Base-by-base conservation (phyloP, 2,113 vertebrate genomes). In the Corvus hawaiiensis region DNA sequence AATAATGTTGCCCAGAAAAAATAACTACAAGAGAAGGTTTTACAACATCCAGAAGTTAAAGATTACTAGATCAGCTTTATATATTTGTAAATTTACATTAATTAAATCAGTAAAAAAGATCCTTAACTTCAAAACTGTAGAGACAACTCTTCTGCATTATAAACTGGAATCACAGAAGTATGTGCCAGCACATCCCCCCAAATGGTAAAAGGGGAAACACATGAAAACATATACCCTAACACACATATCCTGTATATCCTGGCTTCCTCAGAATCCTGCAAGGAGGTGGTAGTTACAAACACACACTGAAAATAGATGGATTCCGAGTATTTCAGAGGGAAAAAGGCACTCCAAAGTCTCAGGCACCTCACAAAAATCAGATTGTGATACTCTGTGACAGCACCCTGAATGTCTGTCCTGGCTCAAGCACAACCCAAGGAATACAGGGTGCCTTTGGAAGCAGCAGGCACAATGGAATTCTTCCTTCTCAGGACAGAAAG, bases 401-500 rank as follows among this genome's bases (percentile, higher is more conserved):
- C 62, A 49, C 11, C 44, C 18, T 26, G 20, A 43, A 5, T 30
- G n/a, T n/a, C 55, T 61, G 43, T 24, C 7, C 24, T 16, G 55
- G 43, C 44, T 75, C 24, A 35, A 52, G 27, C 5, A 61, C 28
- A 61, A 66, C 62, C 33, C 37, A 61, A 61, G 74, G 48, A 63
- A 24, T 16, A 46, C 16, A 30, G 46, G 33, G 16, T 3, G 13
- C 20, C 68, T 73, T 64, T 18, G 30, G 28, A 84, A 61, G 27
- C n/a, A 61, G 33, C 0, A 0, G 39, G 52, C 21, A 33, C 2
- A 1, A 6, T 0, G 0, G 32, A 23, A 41, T 74, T 33, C 28
- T 71, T 35, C 62, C 10, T 69, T 48, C 68, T 61, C 63, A 32
- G 52, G 68, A 69, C 49, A 77, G 43, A 84, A 87, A 19, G 20